Percentiles rank a stretch among this genome's conserved stretches.
Conservation (phyloP, 1,140 invertebrate genomes). For the Brachionus koreanus region DNA sequence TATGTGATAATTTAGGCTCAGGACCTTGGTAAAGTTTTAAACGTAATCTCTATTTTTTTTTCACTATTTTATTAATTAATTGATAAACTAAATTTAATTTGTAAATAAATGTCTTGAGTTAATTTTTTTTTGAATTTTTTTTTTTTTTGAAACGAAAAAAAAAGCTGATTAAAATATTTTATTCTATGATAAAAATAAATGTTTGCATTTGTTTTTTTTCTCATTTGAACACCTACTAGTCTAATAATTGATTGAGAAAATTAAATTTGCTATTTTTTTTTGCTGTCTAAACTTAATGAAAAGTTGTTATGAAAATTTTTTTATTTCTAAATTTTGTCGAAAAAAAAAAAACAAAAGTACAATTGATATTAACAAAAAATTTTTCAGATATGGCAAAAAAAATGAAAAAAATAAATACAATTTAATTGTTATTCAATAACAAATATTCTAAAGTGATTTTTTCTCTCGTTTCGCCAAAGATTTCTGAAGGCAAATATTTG, state of each 20-base stretch:
- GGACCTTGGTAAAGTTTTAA: not conserved
- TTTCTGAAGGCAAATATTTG: not conserved
- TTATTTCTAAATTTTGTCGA: no score
- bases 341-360: not conserved
- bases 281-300: no score
- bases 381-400: no score
- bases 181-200: not conserved
- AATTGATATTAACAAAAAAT: no score
- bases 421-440: not conserved
- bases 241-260: not conserved
- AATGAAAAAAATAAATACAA: no score
- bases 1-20: not conserved
- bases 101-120: not conserved
- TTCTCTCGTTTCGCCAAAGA: not conserved
- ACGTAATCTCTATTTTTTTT: not conserved
- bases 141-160: not conserved
- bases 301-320: no score
- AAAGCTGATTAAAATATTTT: not conserved
- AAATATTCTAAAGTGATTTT: not conserved
- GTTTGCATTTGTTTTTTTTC: not conserved
- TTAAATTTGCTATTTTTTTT: no score
- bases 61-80: not conserved
- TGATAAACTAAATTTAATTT: not conserved
- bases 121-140: not conserved
- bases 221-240: not conserved